Conservation (phyloP, 2,888 invertebrate genomes). For the Ichneumoninae sp. region DNA sequence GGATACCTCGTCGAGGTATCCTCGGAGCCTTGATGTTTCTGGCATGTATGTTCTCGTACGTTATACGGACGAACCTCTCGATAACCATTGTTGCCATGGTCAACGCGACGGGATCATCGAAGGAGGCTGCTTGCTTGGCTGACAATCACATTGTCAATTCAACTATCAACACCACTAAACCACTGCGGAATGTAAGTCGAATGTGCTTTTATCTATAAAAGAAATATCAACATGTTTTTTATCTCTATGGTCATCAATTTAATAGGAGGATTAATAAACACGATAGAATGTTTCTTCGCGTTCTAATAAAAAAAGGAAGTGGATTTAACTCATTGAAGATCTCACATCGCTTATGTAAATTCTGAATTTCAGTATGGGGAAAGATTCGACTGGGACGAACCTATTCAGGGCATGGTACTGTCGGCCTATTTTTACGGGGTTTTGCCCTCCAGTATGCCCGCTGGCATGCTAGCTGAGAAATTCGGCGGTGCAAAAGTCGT, state of each 20-base stretch:
- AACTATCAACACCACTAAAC: slow-evolving; percentile 45
- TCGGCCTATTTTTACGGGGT: slow-evolving; percentile 81
- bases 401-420: slow-evolving; percentile 77
- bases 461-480: slow-evolving; percentile 81
- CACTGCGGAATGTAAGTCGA: slow-evolving; percentile 73
- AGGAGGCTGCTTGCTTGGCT: slow-evolving; percentile 68
- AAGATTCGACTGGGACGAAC: slow-evolving; percentile 80
- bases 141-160: slow-evolving; percentile 33
- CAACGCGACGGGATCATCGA: slow-evolving; percentile 68
- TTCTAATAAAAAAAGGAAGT: neutral
- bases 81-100: slow-evolving; percentile 85
- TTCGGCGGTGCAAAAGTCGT: slow-evolving; percentile 82
- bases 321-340: neutral
- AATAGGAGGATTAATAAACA: too few species aligned
- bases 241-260: too few species aligned
- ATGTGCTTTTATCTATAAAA: neutral
- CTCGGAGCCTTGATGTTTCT: slow-evolving; percentile 90
- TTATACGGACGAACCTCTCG: slow-evolving; percentile 91
- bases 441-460: slow-evolving; percentile 80
- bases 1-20: slow-evolving; percentile 86
- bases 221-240: too few species aligned
- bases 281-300: too few species aligned
- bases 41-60: slow-evolving; percentile 90
- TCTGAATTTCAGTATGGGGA: slow-evolving; percentile 76
- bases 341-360: neutral